Evolutionary conservation across 2,113 vertebrate genomes (phyloP).

Genomic region (Rhinoptilus africanus): DNA sequence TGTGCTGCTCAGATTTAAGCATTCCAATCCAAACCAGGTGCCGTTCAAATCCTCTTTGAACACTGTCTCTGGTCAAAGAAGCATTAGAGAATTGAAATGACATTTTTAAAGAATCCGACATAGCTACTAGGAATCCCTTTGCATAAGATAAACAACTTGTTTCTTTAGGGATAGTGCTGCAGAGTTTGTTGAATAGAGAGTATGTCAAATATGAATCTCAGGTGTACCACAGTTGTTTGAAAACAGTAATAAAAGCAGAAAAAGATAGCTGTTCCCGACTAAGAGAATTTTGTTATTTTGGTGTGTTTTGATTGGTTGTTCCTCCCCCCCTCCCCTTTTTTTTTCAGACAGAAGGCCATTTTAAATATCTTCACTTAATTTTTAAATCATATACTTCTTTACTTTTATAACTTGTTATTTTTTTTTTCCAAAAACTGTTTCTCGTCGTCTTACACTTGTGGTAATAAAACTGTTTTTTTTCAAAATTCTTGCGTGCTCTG

Average conservation of each 20-base stretch:
- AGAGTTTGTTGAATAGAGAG: background rate
- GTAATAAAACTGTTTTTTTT: background rate
- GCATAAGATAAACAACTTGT: background rate
- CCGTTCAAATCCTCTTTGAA: slow-evolving; percentile 41
- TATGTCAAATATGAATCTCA: background rate
- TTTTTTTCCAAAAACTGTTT: background rate
- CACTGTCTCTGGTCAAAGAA: slow-evolving; percentile 42
- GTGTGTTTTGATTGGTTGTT: background rate
- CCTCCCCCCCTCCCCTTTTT: no score
- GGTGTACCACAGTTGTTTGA: background rate
- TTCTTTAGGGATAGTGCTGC: background rate
- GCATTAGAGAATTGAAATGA: slow-evolving; percentile 51
- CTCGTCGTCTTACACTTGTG: background rate
- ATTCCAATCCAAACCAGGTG: background rate
- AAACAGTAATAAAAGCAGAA: background rate
- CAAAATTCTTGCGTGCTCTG: background rate
- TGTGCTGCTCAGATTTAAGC: background rate
- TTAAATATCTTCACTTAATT: background rate
- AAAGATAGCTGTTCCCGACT: background rate
- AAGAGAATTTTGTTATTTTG: background rate
- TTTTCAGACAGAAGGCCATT: background rate
- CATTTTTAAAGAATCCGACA: slow-evolving; percentile 56
- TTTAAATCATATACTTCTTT: background rate
- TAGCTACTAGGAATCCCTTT: slow-evolving; percentile 10
- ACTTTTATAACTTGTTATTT: background rate